Evolutionary conservation across 2,888 invertebrate species (phyloP).

Genomic region (Lithophane semibrunnea): DNA sequence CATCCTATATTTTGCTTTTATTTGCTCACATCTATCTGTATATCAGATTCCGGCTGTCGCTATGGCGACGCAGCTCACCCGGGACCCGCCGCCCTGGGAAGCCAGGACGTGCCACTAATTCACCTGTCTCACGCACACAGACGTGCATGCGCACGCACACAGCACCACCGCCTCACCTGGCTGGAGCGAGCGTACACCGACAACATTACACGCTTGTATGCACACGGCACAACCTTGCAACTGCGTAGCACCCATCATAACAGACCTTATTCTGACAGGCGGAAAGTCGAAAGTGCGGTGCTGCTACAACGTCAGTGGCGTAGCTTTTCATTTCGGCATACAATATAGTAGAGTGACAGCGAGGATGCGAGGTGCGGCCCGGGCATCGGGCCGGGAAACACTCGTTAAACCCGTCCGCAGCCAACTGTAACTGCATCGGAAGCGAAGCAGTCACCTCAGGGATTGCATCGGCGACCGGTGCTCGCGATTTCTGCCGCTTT

Average conservation of each 20-base stretch:
- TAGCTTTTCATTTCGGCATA: slow-evolving; percentile 70
- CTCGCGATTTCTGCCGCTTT: slow-evolving; percentile 70
- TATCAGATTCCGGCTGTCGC: slow-evolving; percentile 82
- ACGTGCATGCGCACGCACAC: slow-evolving; percentile 49
- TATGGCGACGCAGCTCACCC: slow-evolving; percentile 83
- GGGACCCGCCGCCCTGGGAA: slow-evolving; percentile 77
- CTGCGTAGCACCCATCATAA: slow-evolving; percentile 65
- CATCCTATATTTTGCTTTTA: slow-evolving; percentile 74
- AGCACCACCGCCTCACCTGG: slow-evolving; percentile 69
- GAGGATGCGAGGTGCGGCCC: slow-evolving; percentile 73
- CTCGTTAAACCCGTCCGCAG: slow-evolving; percentile 76
- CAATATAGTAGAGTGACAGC: slow-evolving; percentile 73
- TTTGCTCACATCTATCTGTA: slow-evolving; percentile 74
- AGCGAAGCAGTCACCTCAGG: slow-evolving; percentile 76
- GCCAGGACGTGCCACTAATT: slow-evolving; percentile 78
- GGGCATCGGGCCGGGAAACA: slow-evolving; percentile 77
- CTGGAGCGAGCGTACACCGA: slow-evolving; percentile 73
- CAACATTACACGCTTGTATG: slow-evolving; percentile 78
- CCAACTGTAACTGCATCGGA: slow-evolving; percentile 79
- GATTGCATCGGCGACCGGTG: slow-evolving; percentile 66
- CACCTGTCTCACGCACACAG: slow-evolving; percentile 82
- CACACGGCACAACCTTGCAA: slow-evolving; percentile 77
- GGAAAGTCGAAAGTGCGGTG: slow-evolving; percentile 67
- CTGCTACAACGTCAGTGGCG: slow-evolving; percentile 48
- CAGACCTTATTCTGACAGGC: slow-evolving; percentile 72